Evolutionary conservation across 2,797 vertebrate genomes (phyloP).

Genomic region (Carcharodon carcharias): DNA sequence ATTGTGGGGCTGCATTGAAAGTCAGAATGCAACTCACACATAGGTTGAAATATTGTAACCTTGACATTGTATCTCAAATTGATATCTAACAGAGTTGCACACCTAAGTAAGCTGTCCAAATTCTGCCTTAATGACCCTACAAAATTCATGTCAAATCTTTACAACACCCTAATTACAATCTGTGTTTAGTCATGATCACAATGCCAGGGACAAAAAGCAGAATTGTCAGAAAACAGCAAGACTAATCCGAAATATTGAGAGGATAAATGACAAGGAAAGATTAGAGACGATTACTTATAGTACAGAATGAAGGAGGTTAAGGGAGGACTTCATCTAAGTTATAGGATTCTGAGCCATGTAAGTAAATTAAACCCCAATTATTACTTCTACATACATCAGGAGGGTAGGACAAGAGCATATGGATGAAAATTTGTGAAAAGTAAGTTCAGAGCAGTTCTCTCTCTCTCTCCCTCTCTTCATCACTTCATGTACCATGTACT

Average conservation of each 20-base stretch:
- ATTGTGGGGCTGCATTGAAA: no score
- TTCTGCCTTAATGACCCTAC: background rate
- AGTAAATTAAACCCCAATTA: background rate
- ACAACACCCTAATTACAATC: background rate
- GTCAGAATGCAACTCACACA: no score
- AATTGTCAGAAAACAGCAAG: background rate
- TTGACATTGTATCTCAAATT: background rate
- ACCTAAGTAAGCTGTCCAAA: background rate
- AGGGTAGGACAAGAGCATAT: background rate
- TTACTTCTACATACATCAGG: background rate
- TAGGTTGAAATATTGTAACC: no score
- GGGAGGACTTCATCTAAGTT: background rate
- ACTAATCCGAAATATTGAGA: background rate
- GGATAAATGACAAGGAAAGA: background rate
- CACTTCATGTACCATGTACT: no score
- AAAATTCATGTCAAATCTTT: background rate
- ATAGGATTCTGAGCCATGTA: background rate
- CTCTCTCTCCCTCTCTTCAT: no score
- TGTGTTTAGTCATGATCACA: background rate
- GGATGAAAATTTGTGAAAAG: background rate
- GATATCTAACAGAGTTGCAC: background rate
- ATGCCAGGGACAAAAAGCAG: background rate
- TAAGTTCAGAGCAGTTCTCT: background rate
- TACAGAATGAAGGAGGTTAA: background rate
- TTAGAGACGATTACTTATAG: background rate